phyloP scores from a whole-genome alignment of 2,888 invertebrate species.

The Phengaris arion region DNA sequence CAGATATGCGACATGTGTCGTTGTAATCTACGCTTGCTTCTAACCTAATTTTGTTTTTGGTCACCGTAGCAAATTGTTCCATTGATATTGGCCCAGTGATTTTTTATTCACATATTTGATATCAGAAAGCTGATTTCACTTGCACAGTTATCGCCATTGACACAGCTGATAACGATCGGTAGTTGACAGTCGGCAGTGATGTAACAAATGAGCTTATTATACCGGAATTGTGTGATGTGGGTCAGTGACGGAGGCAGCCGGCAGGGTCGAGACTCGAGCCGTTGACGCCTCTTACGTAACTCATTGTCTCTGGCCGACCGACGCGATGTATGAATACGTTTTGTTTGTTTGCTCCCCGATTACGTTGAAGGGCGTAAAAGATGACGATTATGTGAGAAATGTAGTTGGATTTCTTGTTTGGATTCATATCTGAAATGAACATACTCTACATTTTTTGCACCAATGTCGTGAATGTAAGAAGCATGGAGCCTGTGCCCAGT shows the following conservation, averaged over 20 bases:
- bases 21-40: too few relatives aligned
- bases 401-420: not conserved
- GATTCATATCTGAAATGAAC: not conserved
- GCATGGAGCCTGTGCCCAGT: too few relatives aligned
- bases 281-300: slow-evolving; percentile 69
- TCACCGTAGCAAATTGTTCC: too few relatives aligned
- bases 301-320: slow-evolving; percentile 59
- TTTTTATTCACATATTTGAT: not conserved
- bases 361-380: not conserved
- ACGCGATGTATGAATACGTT: slow-evolving; percentile 36
- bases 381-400: not conserved
- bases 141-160: not conserved
- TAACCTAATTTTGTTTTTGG: too few relatives aligned
- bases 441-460: too few relatives aligned
- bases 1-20: too few relatives aligned
- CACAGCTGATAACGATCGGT: slow-evolving; percentile 23
- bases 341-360: slow-evolving; percentile 28
- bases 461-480: too few relatives aligned
- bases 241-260: slow-evolving; percentile 63
- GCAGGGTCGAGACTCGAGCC: slow-evolving; percentile 67
- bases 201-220: slow-evolving; percentile 49
- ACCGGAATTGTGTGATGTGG: slow-evolving; percentile 72
- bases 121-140: not conserved
- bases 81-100: too few relatives aligned
- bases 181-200: slow-evolving; percentile 52